A percentile compares a stretch with the other conserved stretches of the same genome.
Conservation (phyloP, 2,113 vertebrate genomes). For the Crotalus tigris region DNA sequence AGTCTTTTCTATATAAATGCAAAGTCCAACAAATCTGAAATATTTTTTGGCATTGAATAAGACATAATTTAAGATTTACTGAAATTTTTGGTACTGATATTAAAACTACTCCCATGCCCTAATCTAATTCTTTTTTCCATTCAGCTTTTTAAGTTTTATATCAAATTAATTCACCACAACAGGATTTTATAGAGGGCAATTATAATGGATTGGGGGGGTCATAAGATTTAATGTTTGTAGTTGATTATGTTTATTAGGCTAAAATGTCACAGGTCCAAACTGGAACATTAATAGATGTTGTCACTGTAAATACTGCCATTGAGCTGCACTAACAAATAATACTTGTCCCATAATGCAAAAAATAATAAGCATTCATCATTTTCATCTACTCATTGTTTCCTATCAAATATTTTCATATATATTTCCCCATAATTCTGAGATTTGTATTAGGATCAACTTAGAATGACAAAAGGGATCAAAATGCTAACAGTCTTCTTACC, state of each 20-base stretch:
- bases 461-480: neutral
- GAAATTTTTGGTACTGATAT: neutral
- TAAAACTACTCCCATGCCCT: neutral
- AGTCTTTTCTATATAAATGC: neutral
- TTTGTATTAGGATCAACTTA: neutral
- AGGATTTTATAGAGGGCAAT: neutral
- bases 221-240: neutral
- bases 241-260: neutral
- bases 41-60: neutral
- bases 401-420: neutral
- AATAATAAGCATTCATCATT: neutral
- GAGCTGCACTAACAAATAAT: neutral
- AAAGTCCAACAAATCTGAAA: neutral
- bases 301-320: neutral
- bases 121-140: neutral
- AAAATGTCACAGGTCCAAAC: neutral
- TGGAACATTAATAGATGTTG: neutral
- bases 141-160: neutral
- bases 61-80: neutral
- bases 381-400: neutral
- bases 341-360: neutral
- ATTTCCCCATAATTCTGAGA: neutral
- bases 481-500: conserved; percentile 68
- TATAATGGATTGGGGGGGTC: neutral
- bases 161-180: neutral